These are phyloP conservation scores for Oophaga sylvatica DNA, from an alignment of 2,797 vertebrate species.

Conservation along the genomic window DNA sequence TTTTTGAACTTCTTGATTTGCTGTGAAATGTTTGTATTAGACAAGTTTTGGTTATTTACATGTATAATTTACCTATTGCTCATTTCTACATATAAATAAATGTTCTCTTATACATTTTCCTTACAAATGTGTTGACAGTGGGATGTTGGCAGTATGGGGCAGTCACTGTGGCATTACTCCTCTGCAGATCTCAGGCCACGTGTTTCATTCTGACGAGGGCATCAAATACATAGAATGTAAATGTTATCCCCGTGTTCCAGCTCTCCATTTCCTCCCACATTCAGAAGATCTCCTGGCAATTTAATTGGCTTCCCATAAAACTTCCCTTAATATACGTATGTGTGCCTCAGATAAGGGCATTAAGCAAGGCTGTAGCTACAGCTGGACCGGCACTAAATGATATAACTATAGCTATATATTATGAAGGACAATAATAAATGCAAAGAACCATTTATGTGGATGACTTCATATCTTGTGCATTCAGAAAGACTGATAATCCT, in stretches of 20 bases:
- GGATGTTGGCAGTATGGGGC: neutral
- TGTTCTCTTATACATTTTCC: neutral
- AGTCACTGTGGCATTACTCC: neutral
- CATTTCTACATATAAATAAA: neutral
- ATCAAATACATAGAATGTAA: neutral
- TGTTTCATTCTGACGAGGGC: neutral
- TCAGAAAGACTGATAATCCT: conserved; percentile 9
- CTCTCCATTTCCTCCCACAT: conserved; percentile 1
- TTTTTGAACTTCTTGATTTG: neutral
- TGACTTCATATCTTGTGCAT: conserved; percentile 9
- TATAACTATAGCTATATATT: neutral
- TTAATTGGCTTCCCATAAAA: conserved; percentile 5
- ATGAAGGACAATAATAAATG: conserved; percentile 1
- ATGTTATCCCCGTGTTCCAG: neutral
- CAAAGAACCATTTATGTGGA: neutral
- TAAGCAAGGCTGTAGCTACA: neutral
- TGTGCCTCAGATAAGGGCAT: neutral
- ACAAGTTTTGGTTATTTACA: neutral
- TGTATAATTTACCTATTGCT: neutral
- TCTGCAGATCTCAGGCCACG: neutral
- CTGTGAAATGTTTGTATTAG: neutral
- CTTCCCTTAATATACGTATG: neutral
- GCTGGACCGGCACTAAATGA: neutral
- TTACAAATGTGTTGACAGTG: neutral
- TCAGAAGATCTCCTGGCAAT: neutral